Evolutionary conservation across 2,797 vertebrate genomes (phyloP), one percentile per base, ranked within the genome.

Genomic region (Sylvia borin): DNA sequence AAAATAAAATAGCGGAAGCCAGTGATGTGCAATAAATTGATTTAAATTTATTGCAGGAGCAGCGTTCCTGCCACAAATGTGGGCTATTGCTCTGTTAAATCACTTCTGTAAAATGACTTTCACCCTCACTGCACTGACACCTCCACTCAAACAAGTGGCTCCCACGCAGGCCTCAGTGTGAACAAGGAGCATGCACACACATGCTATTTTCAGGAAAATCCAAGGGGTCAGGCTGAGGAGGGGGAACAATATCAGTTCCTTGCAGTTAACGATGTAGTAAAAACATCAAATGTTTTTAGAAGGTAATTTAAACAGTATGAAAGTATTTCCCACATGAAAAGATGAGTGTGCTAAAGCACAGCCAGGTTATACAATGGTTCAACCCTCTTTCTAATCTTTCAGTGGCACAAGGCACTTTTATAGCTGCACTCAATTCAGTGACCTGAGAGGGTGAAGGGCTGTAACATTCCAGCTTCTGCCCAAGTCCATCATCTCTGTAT

Each of bases 1-100:
- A 65, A 74, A 93, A 76, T 57, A 90, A 92, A 84, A 74, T 4
- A 85, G 86, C 7, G 10, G 92, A 97, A 93, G 90, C 13, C 57
- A 45, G 67, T 3, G 53, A 90, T 68, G 90, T 70, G 93, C 93
- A 95, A 76, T 71, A 93, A 92, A 82, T 48, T 22, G 74, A 87
- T 89, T 76, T 67, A 50, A 70, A 92, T 92, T 79, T 89, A 76
- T 64, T 32, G 73, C 80, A 67, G 64, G 48, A 90, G 85, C 65
- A 24, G 65, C 4, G 3, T 48, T 91, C 74, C 80, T 76, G 88
- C 74, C 80, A 25, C 0, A 1, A 65, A 14, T 1, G 34, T 45
- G 86, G 57, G 77, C 38, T 54, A 51, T 11, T 55, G 58, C 71
- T 78, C 76, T n/a, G 38, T 32, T 54, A 57, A 93, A 70, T n/a